A percentile compares a stretch with the other conserved stretches of the same genome.
phyloP scores from a whole-genome alignment of 2,113 vertebrate genomes.

The Lutjanus erythropterus region DNA sequence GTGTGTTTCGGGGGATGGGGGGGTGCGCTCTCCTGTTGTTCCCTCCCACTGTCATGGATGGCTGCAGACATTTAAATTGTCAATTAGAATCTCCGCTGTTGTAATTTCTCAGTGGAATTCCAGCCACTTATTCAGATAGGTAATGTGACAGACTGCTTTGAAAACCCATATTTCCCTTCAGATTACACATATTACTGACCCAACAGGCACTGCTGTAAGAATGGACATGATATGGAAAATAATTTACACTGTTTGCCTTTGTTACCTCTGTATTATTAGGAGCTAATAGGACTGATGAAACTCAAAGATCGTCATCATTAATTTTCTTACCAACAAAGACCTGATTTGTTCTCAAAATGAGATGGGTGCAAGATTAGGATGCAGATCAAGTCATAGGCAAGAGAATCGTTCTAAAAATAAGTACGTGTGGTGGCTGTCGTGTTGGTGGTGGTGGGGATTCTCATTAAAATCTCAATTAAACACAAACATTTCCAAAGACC shows the following conservation, averaged over 20 bases:
- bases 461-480: conserved; percentile 78
- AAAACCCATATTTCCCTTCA: conserved; percentile 2
- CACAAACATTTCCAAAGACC: conserved; percentile 70
- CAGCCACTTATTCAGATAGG: conserved; percentile 19
- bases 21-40: neutral
- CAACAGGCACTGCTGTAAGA: neutral
- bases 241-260: neutral
- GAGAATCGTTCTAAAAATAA: conserved; percentile 32
- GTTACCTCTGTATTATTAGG: neutral
- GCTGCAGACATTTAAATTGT: conserved; percentile 63
- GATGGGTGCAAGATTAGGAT: conserved; percentile 25
- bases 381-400: conserved; percentile 29
- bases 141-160: conserved; percentile 13
- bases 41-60: conserved; percentile 29
- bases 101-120: conserved; percentile 62
- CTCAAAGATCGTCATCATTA: neutral
- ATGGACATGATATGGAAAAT: neutral
- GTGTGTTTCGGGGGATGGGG: neutral
- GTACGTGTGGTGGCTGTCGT: conserved; percentile 19
- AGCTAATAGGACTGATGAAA: neutral
- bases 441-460: conserved; percentile 49
- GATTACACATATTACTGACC: conserved; percentile 4
- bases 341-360: conserved; percentile 12
- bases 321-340: conserved; percentile 6
- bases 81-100: conserved; percentile 59